Percentiles rank a stretch among this genome's conserved stretches.
Evolutionary conservation across 2,797 vertebrate species (phyloP).

Genomic region (Discoglossus pictus): DNA sequence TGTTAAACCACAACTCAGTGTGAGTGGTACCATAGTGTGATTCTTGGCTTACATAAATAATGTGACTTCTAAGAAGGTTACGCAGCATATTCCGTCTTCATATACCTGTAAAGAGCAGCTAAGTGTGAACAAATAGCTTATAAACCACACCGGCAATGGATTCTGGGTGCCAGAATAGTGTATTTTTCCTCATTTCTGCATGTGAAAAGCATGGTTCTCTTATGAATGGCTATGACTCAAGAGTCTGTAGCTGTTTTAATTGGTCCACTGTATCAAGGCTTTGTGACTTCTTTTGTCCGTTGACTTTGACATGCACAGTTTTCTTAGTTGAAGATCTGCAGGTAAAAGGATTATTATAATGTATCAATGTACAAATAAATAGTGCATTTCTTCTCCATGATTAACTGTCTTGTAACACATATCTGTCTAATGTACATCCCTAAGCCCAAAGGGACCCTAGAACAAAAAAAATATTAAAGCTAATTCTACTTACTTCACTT

Average conservation of each 20-base stretch:
- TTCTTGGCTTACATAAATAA: too few species aligned
- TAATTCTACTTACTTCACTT: slow-evolving; percentile 78
- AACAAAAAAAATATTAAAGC: neutral
- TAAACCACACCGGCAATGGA: slow-evolving; percentile 1
- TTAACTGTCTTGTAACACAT: too few species aligned
- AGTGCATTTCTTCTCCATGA: too few species aligned
- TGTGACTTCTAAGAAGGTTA: too few species aligned
- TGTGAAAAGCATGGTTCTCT: neutral
- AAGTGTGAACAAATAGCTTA: slow-evolving; percentile 11
- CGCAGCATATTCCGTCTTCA: neutral
- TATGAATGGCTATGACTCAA: slow-evolving; percentile 50
- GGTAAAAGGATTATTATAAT: too few species aligned
- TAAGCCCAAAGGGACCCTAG: too few species aligned
- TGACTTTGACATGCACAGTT: slow-evolving; percentile 40
- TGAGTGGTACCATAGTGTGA: too few species aligned
- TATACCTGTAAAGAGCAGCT: slow-evolving; percentile 1
- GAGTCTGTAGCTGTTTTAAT: slow-evolving; percentile 48
- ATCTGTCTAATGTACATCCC: too few species aligned
- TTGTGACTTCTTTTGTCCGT: slow-evolving; percentile 55
- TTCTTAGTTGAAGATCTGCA: slow-evolving; percentile 54
- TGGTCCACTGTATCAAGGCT: slow-evolving; percentile 47
- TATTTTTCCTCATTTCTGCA: neutral
- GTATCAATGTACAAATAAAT: too few species aligned
- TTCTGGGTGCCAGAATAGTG: neutral
- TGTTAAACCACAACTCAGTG: too few species aligned